These are phyloP conservation scores for Panthera tigris DNA, from an alignment of 2,113 vertebrate genomes.

Conservation along the genomic window DNA sequence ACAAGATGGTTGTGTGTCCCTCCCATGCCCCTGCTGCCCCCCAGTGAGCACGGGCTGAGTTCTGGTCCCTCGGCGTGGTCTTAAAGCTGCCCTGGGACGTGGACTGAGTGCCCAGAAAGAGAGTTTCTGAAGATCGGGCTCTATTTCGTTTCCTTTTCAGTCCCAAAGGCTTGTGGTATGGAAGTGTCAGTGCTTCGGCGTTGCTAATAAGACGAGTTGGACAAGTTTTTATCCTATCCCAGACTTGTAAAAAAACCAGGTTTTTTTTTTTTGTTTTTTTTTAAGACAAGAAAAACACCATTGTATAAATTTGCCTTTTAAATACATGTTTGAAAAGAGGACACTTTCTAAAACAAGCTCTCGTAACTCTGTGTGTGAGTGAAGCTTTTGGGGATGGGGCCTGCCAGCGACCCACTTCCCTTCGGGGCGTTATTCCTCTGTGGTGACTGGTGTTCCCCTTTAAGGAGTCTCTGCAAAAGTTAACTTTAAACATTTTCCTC, in stretches of 20 bases:
- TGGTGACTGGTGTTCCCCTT: neutral
- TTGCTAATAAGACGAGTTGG: slow-evolving; percentile 66
- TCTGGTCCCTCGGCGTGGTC: neutral
- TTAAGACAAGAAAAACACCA: slow-evolving; percentile 48
- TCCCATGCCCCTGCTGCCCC: neutral
- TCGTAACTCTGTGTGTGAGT: neutral
- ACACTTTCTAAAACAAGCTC: slow-evolving; percentile 51
- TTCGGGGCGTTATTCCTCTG: neutral
- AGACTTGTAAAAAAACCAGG: slow-evolving; percentile 73
- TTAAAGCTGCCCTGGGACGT: neutral
- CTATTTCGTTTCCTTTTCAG: slow-evolving; percentile 55
- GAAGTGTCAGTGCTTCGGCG: slow-evolving; percentile 36
- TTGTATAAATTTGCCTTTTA: slow-evolving; percentile 68
- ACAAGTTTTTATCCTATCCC: slow-evolving; percentile 71
- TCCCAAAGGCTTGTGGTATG: slow-evolving; percentile 4
- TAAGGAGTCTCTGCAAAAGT: slow-evolving; percentile 1
- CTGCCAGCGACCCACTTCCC: neutral
- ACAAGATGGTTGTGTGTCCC: neutral
- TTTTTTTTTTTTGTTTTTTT: slow-evolving; percentile 55
- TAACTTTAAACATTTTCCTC: slow-evolving; percentile 10
- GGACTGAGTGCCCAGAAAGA: neutral
- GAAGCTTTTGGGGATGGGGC: neutral
- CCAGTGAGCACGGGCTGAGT: neutral
- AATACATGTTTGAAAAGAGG: slow-evolving; percentile 55
- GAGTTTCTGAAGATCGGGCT: neutral